Evolutionary conservation across 2,888 invertebrate species (phyloP).

Genomic region (Macrophya alboannulata): DNA sequence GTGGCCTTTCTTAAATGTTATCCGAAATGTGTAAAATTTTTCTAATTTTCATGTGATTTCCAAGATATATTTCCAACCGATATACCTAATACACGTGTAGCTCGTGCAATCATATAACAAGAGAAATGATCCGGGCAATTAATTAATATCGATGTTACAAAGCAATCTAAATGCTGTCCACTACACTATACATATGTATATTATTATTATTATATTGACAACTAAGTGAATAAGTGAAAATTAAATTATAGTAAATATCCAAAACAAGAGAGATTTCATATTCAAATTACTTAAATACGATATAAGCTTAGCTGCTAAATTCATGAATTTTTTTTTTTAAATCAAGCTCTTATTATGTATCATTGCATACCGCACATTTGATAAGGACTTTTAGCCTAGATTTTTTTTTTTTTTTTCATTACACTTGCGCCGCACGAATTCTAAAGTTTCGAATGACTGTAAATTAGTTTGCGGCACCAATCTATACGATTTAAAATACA

Average conservation of each 20-base stretch:
- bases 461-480: background rate
- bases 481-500: conserved; percentile 15
- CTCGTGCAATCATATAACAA: conserved; percentile 31
- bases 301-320: conserved; percentile 29
- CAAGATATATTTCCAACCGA: conserved; percentile 25
- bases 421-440: conserved; percentile 59
- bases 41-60: conserved; percentile 38
- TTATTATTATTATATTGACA: conserved; percentile 42
- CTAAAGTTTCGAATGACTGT: background rate
- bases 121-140: conserved; percentile 39
- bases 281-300: background rate
- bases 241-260: background rate
- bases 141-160: conserved; percentile 64
- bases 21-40: conserved; percentile 69
- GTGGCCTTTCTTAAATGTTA: conserved; percentile 79
- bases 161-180: conserved; percentile 66
- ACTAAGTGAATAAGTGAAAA: conserved; percentile 26
- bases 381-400: conserved; percentile 67
- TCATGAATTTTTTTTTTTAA: background rate
- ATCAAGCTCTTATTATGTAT: conserved; percentile 27
- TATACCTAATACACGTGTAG: background rate
- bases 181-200: conserved; percentile 60
- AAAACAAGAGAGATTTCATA: conserved; percentile 19
- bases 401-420: conserved; percentile 65
- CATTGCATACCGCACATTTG: conserved; percentile 62